Conservation (phyloP, 2,113 vertebrate genomes). For the Tachycineta bicolor region DNA sequence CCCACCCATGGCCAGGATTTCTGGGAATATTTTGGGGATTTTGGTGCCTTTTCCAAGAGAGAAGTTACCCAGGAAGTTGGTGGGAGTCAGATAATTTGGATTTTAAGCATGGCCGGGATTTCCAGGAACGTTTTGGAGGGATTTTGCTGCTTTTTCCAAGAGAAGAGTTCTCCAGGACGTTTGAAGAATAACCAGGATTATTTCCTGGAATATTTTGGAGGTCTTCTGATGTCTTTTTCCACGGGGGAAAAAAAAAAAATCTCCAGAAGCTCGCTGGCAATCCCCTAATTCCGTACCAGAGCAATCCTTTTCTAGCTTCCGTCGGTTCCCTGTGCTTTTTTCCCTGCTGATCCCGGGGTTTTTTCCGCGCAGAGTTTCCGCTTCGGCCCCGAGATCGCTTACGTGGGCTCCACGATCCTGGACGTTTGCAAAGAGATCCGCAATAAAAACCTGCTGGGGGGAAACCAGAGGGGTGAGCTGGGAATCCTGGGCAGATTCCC, state of each 20-base stretch:
- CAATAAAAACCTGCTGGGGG: not conserved
- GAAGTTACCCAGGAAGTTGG: not conserved
- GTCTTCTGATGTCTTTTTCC: not conserved
- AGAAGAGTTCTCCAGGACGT: not conserved
- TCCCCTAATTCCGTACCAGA: not conserved
- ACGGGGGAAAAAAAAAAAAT: not conserved
- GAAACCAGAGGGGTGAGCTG: too few species aligned
- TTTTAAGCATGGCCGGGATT: not conserved
- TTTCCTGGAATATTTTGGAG: not conserved
- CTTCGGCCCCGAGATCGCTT: not conserved
- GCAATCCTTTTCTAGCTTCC: fast-evolving
- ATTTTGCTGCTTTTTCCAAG: not conserved
- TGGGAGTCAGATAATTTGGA: not conserved
- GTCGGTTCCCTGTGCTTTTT: not conserved
- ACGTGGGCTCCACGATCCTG: not conserved
- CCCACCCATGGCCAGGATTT: not conserved
- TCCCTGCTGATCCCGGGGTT: not conserved
- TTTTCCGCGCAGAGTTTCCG: not conserved
- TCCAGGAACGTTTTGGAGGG: too few species aligned
- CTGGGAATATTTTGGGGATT: not conserved
- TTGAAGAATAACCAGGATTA: not conserved
- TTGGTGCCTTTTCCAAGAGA: not conserved
- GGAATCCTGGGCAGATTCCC: too few species aligned
- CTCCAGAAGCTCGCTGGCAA: not conserved
- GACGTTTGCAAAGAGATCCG: not conserved